phyloP scores from a whole-genome alignment of 1,140 invertebrate genomes.

The Euschistus heros region DNA sequence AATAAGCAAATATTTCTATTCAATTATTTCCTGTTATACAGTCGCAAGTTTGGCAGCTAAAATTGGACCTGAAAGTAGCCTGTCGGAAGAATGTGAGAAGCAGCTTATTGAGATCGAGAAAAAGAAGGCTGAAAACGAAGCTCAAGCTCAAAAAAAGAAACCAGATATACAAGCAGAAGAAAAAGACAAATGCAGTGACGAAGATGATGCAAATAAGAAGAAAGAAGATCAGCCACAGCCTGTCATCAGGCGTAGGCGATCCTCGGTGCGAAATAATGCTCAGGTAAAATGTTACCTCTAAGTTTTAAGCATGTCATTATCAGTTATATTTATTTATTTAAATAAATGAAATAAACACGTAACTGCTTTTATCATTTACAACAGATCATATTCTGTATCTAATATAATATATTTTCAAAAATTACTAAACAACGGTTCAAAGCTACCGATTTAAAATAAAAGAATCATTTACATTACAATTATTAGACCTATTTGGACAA shows the following conservation, averaged over 20 bases:
- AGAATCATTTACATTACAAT: no score
- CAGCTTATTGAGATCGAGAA: constrained; percentile 19
- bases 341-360: no score
- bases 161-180: constrained; percentile 47
- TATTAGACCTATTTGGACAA: no score
- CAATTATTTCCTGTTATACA: background rate
- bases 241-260: constrained; percentile 45
- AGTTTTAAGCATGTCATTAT: no score
- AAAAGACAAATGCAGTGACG: constrained; percentile 53
- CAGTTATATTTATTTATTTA: no score
- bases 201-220: constrained; percentile 37
- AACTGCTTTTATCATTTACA: no score
- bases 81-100: constrained; percentile 52
- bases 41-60: constrained; percentile 44
- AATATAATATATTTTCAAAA: no score
- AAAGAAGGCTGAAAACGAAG: constrained; percentile 20
- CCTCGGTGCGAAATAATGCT: constrained; percentile 47
- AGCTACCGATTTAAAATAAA: no score
- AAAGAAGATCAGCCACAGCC: constrained; percentile 22
- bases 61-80: constrained; percentile 74
- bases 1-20: no score
- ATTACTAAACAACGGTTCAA: no score
- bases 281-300: constrained; percentile 21
- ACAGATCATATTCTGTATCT: no score
- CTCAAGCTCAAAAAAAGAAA: constrained; percentile 28